Evolutionary conservation across 2,888 invertebrate genomes (phyloP).

Genomic region (Ferrisia virgata): DNA sequence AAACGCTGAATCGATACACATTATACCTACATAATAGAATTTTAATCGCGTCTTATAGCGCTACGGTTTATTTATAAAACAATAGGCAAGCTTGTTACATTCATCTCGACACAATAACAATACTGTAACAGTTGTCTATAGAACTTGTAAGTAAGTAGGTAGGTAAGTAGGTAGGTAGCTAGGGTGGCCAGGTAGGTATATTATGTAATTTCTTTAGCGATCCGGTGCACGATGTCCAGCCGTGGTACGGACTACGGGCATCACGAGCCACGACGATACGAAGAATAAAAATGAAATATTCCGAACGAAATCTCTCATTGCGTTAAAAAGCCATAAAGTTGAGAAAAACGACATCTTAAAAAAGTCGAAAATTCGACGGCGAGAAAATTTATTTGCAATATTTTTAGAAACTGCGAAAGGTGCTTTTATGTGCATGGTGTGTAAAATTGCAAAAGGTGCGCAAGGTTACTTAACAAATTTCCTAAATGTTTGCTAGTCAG

Average conservation of each 20-base stretch:
- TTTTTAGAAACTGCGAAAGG: not conserved
- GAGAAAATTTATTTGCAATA: not conserved
- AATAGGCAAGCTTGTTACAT: too few relatives aligned
- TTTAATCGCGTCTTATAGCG: too few relatives aligned
- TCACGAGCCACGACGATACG: not conserved
- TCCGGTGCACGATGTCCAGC: too few relatives aligned
- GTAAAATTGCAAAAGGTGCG: not conserved
- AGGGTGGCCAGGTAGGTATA: too few relatives aligned
- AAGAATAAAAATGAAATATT: not conserved
- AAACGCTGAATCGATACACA: too few relatives aligned
- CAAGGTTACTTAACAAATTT: constrained; percentile 14
- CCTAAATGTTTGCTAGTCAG: constrained; percentile 1
- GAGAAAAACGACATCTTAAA: not conserved
- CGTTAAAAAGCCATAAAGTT: not conserved
- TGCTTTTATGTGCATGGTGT: not conserved
- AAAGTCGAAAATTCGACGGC: not conserved
- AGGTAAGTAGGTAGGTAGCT: too few relatives aligned
- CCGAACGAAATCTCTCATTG: not conserved
- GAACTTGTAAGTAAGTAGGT: too few relatives aligned
- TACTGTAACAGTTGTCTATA: too few relatives aligned
- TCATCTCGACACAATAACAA: too few relatives aligned
- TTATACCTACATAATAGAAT: too few relatives aligned
- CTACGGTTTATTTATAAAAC: too few relatives aligned
- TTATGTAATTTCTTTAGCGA: not conserved
- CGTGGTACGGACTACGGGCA: too few relatives aligned